Evolutionary conservation across 2,888 invertebrate species (phyloP).

Genomic region (Synergus itoensis): DNA sequence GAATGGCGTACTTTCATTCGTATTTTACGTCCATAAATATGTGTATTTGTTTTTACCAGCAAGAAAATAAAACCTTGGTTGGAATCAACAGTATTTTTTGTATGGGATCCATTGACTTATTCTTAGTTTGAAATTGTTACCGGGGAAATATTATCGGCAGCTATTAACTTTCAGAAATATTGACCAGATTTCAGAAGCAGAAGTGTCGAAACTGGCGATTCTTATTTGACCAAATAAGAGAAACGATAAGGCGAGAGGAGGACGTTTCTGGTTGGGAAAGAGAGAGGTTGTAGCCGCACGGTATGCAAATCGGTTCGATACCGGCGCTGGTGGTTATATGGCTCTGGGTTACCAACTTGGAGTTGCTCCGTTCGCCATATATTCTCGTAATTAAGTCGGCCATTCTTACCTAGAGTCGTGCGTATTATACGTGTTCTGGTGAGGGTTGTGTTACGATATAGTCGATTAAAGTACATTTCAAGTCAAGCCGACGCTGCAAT

Average conservation of each 20-base stretch:
- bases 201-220: neutral
- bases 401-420: slow-evolving; percentile 64
- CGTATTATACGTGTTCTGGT: slow-evolving; percentile 50
- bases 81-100: too few relatives aligned
- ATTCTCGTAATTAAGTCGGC: slow-evolving; percentile 74
- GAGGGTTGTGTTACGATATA: slow-evolving; percentile 56
- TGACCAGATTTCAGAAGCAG: slow-evolving; percentile 9
- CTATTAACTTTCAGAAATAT: neutral
- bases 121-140: neutral
- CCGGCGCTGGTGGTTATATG: slow-evolving; percentile 58
- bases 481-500: slow-evolving; percentile 13
- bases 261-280: slow-evolving; percentile 8
- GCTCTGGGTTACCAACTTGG: slow-evolving; percentile 57
- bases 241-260: slow-evolving; percentile 19
- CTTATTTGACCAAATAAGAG: slow-evolving; percentile 21
- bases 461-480: slow-evolving; percentile 65
- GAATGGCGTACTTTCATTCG: neutral
- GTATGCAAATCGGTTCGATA: slow-evolving; percentile 67
- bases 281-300: slow-evolving; percentile 49
- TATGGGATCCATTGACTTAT: neutral
- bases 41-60: neutral
- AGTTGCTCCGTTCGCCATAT: slow-evolving; percentile 65
- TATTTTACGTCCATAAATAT: neutral
- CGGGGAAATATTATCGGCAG: neutral
- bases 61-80: neutral